A percentile compares a stretch with the other conserved stretches of the same genome.
Evolutionary conservation across 2,113 vertebrate species (phyloP).

Genomic region (Prochilodus magdalenae): DNA sequence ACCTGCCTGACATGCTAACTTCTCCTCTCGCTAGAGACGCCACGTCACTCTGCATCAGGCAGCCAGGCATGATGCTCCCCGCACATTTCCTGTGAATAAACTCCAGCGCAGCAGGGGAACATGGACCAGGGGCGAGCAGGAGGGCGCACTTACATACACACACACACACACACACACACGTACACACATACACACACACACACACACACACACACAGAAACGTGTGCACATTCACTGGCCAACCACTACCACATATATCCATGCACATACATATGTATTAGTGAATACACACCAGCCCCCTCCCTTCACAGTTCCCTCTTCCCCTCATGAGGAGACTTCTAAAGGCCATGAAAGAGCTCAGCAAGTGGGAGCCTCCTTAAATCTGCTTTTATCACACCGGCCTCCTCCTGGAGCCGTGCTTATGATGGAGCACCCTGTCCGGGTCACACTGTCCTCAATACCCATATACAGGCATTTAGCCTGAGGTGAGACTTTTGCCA

Average conservation of each 20-base stretch:
- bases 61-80: slow-evolving; percentile 81
- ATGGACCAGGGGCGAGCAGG: slow-evolving; percentile 70
- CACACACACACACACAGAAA: slow-evolving; percentile 35
- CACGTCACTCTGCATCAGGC: slow-evolving; percentile 82
- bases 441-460: slow-evolving; percentile 38
- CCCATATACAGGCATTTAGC: slow-evolving; percentile 25
- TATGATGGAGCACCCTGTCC: slow-evolving; percentile 39
- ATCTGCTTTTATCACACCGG: slow-evolving; percentile 51
- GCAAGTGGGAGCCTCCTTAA: slow-evolving; percentile 68
- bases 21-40: slow-evolving; percentile 83
- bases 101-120: slow-evolving; percentile 80
- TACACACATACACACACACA: not conserved
- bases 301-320: slow-evolving; percentile 68
- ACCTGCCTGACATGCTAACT: slow-evolving; percentile 87
- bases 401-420: slow-evolving; percentile 22
- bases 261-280: slow-evolving; percentile 7
- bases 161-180: slow-evolving; percentile 29
- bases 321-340: slow-evolving; percentile 57
- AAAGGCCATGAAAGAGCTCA: slow-evolving; percentile 69
- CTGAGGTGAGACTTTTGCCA: slow-evolving; percentile 32
- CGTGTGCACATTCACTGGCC: slow-evolving; percentile 32
- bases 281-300: slow-evolving; percentile 59
- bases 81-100: slow-evolving; percentile 84
- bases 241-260: not conserved
- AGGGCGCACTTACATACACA: slow-evolving; percentile 56